A percentile compares a stretch with the other conserved stretches of the same genome.
Conservation (phyloP, 2,888 invertebrate species). For the Hirtodrosophila confusa region DNA sequence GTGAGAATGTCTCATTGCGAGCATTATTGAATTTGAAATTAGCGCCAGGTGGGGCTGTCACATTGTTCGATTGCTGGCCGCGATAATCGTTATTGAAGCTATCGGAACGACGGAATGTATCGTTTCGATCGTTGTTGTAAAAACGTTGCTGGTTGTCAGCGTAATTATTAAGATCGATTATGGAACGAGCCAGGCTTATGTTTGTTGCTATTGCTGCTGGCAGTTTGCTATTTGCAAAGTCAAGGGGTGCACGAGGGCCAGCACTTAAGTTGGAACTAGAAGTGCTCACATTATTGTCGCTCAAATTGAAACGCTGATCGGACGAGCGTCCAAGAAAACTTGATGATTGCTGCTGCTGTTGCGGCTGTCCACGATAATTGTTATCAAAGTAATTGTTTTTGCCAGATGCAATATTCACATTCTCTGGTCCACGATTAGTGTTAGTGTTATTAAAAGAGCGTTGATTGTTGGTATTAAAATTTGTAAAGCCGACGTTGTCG, state of each 20-base stretch:
- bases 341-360: slow-evolving; percentile 1
- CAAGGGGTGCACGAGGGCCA: slow-evolving; percentile 3
- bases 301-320: slow-evolving; percentile 32
- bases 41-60: not conserved
- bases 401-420: slow-evolving; percentile 3
- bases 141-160: slow-evolving; percentile 24
- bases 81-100: slow-evolving; percentile 43
- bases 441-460: slow-evolving; percentile 15
- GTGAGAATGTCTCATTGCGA: too few relatives aligned
- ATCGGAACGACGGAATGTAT: slow-evolving; percentile 39
- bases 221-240: not conserved
- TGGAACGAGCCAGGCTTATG: slow-evolving; percentile 24
- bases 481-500: slow-evolving; percentile 8
- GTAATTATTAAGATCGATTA: slow-evolving; percentile 16
- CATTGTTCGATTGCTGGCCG: slow-evolving; percentile 1
- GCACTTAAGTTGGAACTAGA: slow-evolving; percentile 14
- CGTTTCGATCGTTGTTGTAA: slow-evolving; percentile 39
- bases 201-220: slow-evolving; percentile 12
- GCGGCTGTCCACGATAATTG: slow-evolving; percentile 29
- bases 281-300: slow-evolving; percentile 5
- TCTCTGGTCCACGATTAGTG: slow-evolving; percentile 9
- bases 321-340: slow-evolving; percentile 25
- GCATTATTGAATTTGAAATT: too few relatives aligned
- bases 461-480: slow-evolving; percentile 22
- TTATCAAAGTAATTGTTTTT: slow-evolving; percentile 30